These are phyloP conservation scores for Neopipo cinnamomea DNA, from an alignment of 2,113 vertebrate genomes.

Conservation along the genomic window DNA sequence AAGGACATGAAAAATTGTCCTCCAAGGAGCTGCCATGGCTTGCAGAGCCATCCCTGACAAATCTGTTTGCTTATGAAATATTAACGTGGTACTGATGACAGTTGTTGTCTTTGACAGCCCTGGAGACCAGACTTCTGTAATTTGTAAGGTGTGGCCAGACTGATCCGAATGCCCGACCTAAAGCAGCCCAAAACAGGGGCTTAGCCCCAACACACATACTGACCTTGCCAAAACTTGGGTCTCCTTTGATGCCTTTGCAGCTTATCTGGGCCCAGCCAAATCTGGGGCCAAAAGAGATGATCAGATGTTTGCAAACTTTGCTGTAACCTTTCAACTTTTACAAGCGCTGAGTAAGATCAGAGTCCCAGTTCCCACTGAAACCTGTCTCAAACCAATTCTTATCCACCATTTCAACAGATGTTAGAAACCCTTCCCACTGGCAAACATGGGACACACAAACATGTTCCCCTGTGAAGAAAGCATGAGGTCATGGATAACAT, in stretches of 20 bases:
- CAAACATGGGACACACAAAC: neutral
- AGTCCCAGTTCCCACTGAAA: neutral
- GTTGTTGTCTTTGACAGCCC: neutral
- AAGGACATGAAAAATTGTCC: neutral
- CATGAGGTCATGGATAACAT: neutral
- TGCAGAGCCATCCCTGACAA: neutral
- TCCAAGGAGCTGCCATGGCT: neutral
- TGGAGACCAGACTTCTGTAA: neutral
- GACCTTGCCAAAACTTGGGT: neutral
- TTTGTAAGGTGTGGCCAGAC: rapidly evolving
- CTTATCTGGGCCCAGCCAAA: neutral
- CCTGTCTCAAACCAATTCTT: neutral
- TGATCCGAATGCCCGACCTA: rapidly evolving
- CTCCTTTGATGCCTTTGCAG: rapidly evolving
- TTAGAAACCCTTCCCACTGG: neutral
- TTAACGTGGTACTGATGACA: neutral
- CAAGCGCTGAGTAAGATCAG: neutral
- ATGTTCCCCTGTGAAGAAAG: neutral
- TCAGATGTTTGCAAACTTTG: neutral
- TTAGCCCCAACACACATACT: rapidly evolving
- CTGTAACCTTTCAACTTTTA: neutral
- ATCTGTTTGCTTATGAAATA: neutral
- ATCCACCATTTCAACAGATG: neutral
- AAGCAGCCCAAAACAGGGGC: rapidly evolving
- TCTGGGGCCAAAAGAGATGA: neutral